Evolutionary conservation across 2,113 vertebrate genomes (phyloP), one percentile per base, ranked within the genome.

Genomic region (Poecilia latipinna): DNA sequence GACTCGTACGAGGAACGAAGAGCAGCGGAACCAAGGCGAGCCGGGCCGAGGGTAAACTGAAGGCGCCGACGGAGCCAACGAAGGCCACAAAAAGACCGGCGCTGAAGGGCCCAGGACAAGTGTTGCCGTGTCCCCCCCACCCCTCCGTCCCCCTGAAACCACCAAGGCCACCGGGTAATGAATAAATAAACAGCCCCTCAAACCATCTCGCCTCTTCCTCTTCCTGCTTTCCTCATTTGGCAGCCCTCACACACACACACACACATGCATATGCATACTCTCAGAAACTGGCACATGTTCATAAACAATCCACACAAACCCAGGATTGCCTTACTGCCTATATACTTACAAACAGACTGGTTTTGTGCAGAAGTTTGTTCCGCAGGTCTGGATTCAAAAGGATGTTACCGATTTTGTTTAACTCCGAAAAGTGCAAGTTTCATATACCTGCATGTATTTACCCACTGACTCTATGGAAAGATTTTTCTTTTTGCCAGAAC

Each of bases 131-230:
- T 93, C 91, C 90, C 91, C 86, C 88, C 93, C 28, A 28, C 28
- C 93, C 91, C 91, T 86, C 88, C 88, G 92, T 92, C 91, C 91
- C 90, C 88, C 88, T 93, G 93, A 93, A 94, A 93, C 92, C 91
- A 44, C 90, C 3, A 77, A 93, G 89, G 91, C 92, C 85, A 29
- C 83, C 89, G 93, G 91, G 93, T 94, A 93, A 94, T 94, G 90
- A 95, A 95, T 95, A 95, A 94, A 91, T 90, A 93, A 95, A 95
- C 88, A 95, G 70, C 80, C 91, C 93, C 93, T 94, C 90, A 76
- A 93, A 94, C 91, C 92, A 94, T 93, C 77, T 82, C 89, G 89
- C 92, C 82, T 84, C 82, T 88, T 93, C 89, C 84, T 90, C 88
- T 91, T 90, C 90, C 91, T 90, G 89, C 87, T 85, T 88, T 73